Conservation (phyloP, 2,888 invertebrate species). For the Phyllotreta cruciferae region DNA sequence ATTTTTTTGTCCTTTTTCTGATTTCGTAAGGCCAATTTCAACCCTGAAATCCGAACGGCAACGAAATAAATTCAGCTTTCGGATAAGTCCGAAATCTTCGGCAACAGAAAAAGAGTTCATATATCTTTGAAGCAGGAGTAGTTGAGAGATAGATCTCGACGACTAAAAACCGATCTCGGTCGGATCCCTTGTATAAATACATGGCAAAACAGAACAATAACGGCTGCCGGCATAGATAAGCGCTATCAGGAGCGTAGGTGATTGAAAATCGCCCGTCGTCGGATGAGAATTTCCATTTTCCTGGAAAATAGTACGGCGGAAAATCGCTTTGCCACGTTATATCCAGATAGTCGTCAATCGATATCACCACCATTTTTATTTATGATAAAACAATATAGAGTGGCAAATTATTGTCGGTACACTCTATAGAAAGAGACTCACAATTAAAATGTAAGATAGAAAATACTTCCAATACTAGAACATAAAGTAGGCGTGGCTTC, state of each 20-base stretch:
- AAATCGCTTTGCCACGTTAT: constrained; percentile 18
- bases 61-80: constrained; percentile 31
- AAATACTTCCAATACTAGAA: too few relatives aligned
- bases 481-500: too few relatives aligned
- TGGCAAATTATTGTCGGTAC: too few relatives aligned
- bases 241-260: constrained; percentile 31
- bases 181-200: constrained; percentile 53
- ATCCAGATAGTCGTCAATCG: constrained; percentile 6
- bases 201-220: constrained; percentile 54
- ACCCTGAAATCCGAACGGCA: constrained; percentile 12
- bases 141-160: constrained; percentile 46
- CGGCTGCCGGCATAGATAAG: constrained; percentile 36
- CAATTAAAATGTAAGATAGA: too few relatives aligned
- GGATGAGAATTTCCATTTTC: constrained; percentile 25
- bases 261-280: constrained; percentile 18
- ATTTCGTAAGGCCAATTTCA: constrained; percentile 20
- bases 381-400: too few relatives aligned
- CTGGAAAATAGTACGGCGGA: constrained; percentile 18
- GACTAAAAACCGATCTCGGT: constrained; percentile 51
- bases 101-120: constrained; percentile 36
- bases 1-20: constrained; percentile 9
- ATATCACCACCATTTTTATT: too few relatives aligned
- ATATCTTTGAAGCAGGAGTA: constrained; percentile 39
- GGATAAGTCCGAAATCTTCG: constrained; percentile 23
- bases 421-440: too few relatives aligned